Conservation (phyloP, 2,797 vertebrate genomes). For the Psittacula derbiana region DNA sequence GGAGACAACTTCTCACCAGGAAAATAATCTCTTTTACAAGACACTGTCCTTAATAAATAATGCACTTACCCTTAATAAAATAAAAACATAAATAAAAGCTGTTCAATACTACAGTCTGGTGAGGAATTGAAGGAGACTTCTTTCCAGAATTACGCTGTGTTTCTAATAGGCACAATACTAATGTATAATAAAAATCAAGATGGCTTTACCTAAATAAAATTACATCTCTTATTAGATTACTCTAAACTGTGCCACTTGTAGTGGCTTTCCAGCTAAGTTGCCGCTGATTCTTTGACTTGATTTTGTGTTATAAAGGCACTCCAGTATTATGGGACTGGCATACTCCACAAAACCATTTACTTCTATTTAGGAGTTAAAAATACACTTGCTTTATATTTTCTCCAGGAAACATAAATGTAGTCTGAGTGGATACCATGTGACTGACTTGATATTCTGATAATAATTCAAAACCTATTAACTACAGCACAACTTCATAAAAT, state of each 20-base stretch:
- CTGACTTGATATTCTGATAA: neutral
- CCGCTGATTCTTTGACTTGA: neutral
- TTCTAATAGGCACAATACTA: neutral
- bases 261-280: neutral
- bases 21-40: neutral
- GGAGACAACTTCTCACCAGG: neutral
- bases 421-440: neutral
- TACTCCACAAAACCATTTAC: neutral
- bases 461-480: neutral
- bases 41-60: neutral
- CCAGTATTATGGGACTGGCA: neutral
- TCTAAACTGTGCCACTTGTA: neutral
- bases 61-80: neutral
- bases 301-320: neutral
- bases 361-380: constrained; percentile 46
- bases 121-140: neutral
- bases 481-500: constrained; percentile 39
- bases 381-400: neutral
- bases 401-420: neutral
- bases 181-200: neutral
- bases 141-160: neutral
- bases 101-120: neutral
- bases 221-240: neutral
- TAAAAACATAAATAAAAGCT: neutral
- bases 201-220: neutral